Base-by-base conservation (phyloP, 2,888 invertebrate species). In the Eurytoma adleriae region DNA sequence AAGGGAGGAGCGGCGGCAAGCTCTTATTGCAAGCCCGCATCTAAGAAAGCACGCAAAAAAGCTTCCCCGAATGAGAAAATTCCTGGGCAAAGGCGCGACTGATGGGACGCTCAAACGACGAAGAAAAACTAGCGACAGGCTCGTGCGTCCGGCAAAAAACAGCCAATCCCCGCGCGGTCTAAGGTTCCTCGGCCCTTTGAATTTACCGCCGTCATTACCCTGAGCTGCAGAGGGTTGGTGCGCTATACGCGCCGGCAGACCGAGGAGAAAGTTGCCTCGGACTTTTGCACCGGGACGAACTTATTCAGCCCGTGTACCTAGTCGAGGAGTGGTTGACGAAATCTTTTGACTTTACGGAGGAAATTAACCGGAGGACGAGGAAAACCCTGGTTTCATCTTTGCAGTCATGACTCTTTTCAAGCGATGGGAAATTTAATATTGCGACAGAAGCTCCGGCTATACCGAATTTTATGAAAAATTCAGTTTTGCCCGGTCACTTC, bases 341-440 rank as follows among this genome's bases (percentile, higher is more conserved):
- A 66, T 74, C 66, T 74, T 74, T 62, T 27, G 74, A 66, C 66
- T 56, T 74, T 48, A 14, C 30, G 64, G 56, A 64, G 74, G 57
- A 66, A 74, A 74, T 74, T 74, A 74, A 57, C 56, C 56, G 3
- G 12, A 24, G 52, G 18, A 40, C 56, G 5, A 20, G 7, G 10
- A 66, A 2, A 20, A 16, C 16, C 13, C 40, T n/a, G 0, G 30
- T 66, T 56, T 66, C 74, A 57, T 74, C 54, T 66, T 74, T 7
- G 40, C 66, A 56, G 64, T 48, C 62, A 56, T 24, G 74, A 56
- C 66, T 57, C 66, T 74, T 74, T 74, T 74, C 66, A 57, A 20
- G 57, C 20, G 7, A 40, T 12, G 7, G 48, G 56, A 66, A 74
- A 74, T 74, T 74, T 74, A 74, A 74, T 74, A 74, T 74, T 66